Base-by-base conservation (phyloP, 2,797 vertebrate genomes). In the Eptatretus atami region DNA sequence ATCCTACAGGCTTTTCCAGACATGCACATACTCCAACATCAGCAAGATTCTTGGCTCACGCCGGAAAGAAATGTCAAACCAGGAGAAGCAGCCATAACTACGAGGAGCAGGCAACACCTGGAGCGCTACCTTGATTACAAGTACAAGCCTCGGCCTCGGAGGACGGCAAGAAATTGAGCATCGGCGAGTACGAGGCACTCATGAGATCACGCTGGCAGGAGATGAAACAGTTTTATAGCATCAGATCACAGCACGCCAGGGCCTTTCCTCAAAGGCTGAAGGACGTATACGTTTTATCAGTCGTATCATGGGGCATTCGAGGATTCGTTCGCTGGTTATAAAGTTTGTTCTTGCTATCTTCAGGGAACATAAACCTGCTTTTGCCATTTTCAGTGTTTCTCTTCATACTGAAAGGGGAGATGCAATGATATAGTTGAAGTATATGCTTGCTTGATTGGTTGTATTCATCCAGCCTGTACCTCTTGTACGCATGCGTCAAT, bases 1-100 rank as follows among this genome's bases (percentile, higher is more conserved):
- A 96, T 96, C 68, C 82, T 96, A 14, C 88, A 96, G 71, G 87
- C 88, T 69, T 95, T 95, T 73, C 90, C 90, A 12, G 90, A 95
- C 77, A 95, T 96, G 88, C 88, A 96, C 77, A 96, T 19, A 96
- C 76, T 94, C 90, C 70, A 95, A 96, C 78, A 96, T 96, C 84
- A 95, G 87, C 82, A 96, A 96, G 77, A 96, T 96, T 73, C 73
- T 95, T 63, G 90, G 88, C 60, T 94, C 88, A 13, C 86, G 90
- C 70, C 95, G 88, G 90, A 98, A 98, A 79, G 79, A 84, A 69
- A 98, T 98, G 90, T 90, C 90, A 57, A 98, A 98, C 76, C 78
- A 94, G 72, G 90, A 98, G 75, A 98, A 98, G 74, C 88, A 98
- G 82, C 90, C 90, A 52, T 98, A 19, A 94, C 74, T 98, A 98